Evolutionary conservation across 2,113 vertebrate genomes (phyloP).

Genomic region (Tricholaema leucomelas): DNA sequence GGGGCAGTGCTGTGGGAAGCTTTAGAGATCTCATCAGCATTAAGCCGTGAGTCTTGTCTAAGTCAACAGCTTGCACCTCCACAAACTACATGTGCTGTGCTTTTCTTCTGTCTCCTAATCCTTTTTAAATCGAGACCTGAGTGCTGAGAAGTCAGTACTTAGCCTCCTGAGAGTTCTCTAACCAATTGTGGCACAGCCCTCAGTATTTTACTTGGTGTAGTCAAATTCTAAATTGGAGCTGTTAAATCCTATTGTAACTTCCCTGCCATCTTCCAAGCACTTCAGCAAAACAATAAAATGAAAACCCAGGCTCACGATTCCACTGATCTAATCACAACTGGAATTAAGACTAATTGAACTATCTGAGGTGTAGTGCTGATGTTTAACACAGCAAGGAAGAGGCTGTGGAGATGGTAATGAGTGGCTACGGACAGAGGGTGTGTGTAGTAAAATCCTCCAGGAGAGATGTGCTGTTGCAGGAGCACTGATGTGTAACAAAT

Average conservation of each 20-base stretch:
- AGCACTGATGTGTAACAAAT: not conserved
- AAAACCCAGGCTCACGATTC: not conserved
- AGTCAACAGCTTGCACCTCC: not conserved
- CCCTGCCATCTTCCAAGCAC: not conserved
- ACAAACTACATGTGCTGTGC: not conserved
- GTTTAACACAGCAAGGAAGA: not conserved
- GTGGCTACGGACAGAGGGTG: not conserved
- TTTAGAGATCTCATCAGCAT: slow-evolving; percentile 95
- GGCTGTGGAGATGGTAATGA: not conserved
- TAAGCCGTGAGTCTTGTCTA: slow-evolving; percentile 88
- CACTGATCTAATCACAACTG: not conserved
- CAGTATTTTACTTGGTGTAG: not conserved
- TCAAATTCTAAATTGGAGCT: not conserved
- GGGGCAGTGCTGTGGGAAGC: slow-evolving; percentile 83
- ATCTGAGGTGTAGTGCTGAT: not conserved
- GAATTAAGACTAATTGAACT: not conserved
- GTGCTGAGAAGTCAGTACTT: not conserved
- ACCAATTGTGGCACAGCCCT: not conserved
- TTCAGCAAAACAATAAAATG: not conserved
- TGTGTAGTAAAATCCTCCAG: not conserved
- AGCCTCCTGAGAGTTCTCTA: not conserved
- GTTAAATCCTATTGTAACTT: not conserved
- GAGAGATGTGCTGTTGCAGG: not conserved
- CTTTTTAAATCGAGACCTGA: not conserved
- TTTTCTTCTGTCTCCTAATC: not conserved